Evolutionary conservation across 2,888 invertebrate species (phyloP), one percentile per base, ranked within the genome.

Genomic region (Epinotia nisella): DNA sequence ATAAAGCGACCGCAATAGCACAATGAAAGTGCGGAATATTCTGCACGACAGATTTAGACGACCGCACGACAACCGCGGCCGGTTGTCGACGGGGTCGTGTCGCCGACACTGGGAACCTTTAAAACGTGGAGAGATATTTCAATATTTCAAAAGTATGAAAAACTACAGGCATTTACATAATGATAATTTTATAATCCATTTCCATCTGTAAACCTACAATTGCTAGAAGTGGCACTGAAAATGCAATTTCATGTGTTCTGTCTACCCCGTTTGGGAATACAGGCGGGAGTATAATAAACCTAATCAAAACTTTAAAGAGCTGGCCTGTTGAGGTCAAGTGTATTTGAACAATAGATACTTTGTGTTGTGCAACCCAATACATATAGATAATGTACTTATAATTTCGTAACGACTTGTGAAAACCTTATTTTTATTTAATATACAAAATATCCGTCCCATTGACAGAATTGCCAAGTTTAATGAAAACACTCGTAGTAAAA

Each of bases 21-120:
- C 79, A 78, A 79, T 82, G 79, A 85, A 85, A 82, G 83, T 85
- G 77, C 74, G 79, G 79, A 82, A 83, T 85, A 85, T 82, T 74
- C 76, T 71, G 49, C 77, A 75, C 79, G 79, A 78, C 79, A 78
- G 80, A 81, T 84, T 83, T 81, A 71, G 68, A 62, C n/a, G 53
- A 74, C 71, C 74, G 68, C 68, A 39, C 24, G 61, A 56, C 67
- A 39, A 61, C 67, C 67, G 76, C 76, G 78, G 74, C 71, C 70
- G 21, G 49, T 77, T 79, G 77, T 79, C 76, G 65, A 51, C 74
- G 74, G 68, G 39, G 39, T 24, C 15, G 19, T 65, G 41, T 69
- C 51, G 35, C 39, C 56, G 13, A 19, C 19, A 56, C n/a, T 35
- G 56, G 35, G 35, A 68, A 68, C 19, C 19, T 45, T 17, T 29